Evolutionary conservation across 1,140 invertebrate species (phyloP).

Genomic region (Aphelenchoides avenae): DNA sequence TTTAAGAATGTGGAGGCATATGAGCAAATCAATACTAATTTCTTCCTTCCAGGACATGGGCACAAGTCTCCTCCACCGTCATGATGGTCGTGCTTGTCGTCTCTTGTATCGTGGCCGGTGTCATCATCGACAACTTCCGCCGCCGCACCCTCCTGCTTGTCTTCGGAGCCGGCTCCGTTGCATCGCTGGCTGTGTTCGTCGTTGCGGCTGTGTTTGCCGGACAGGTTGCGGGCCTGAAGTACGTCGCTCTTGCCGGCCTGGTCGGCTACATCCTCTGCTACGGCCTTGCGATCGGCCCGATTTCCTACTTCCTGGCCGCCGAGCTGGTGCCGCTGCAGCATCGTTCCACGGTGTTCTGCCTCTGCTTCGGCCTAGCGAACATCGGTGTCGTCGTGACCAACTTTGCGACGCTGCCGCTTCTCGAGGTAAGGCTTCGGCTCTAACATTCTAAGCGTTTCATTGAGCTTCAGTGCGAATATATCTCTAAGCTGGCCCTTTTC

Average conservation of each 20-base stretch:
- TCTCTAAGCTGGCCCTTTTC: slow-evolving; percentile 36
- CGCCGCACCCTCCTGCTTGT: slow-evolving; percentile 42
- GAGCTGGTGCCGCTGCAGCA: slow-evolving; percentile 43
- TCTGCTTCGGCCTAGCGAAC: slow-evolving; percentile 43
- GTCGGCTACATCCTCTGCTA: slow-evolving; percentile 37
- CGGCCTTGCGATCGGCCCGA: slow-evolving; percentile 49
- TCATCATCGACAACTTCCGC: slow-evolving; percentile 33
- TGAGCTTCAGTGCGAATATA: slow-evolving; percentile 12
- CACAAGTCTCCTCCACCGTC: slow-evolving; percentile 46
- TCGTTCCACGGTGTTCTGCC: slow-evolving; percentile 39
- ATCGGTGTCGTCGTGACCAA: slow-evolving; percentile 43
- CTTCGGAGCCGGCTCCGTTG: slow-evolving; percentile 29
- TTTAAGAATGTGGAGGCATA: not conserved
- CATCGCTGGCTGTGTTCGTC: slow-evolving; percentile 37
- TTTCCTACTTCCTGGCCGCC: slow-evolving; percentile 54
- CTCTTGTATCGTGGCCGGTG: slow-evolving; percentile 42
- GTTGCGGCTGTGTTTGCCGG: slow-evolving; percentile 25
- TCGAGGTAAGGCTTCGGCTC: too few species aligned
- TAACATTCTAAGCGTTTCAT: not conserved
- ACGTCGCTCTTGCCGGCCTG: slow-evolving; percentile 35
- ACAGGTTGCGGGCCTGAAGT: slow-evolving; percentile 23
- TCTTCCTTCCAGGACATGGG: slow-evolving; percentile 27
- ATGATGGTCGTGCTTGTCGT: slow-evolving; percentile 50
- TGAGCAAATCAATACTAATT: slow-evolving; percentile 1
- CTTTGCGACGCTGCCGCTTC: slow-evolving; percentile 32